Evolutionary conservation across 2,113 vertebrate species (phyloP), one percentile per base, ranked within the genome.

Genomic region (Phalacrocorax aristotelis): DNA sequence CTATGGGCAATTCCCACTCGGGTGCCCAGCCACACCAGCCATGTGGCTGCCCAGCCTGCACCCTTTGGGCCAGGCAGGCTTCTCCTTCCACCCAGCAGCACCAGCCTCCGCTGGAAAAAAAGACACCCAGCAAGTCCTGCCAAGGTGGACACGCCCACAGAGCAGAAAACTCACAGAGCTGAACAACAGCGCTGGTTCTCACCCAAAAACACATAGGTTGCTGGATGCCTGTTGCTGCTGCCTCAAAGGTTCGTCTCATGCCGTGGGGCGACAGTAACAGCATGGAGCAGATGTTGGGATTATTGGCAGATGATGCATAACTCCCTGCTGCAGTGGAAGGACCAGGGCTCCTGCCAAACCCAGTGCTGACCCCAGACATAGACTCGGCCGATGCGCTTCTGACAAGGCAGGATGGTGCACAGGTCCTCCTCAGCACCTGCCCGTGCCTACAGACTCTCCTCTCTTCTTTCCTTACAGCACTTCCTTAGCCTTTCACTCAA

Each of bases 131-230:
- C 46, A n/a, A 58, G 13, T 81, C 23, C 64, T 71, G 32, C 22
- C 23, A 54, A 80, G 23, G 49, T 44, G 21, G n/a, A 61, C 0
- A 0, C 20, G 25, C 19, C 30, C 27, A 65, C 5, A 40, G 27
- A 83, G 62, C 66, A 88, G 78, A 79, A 82, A 90, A 54, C 7
- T 51, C 58, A 25, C 2, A 7, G 22, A 61, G 27, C 0, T 70
- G 49, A 58, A 27, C 48, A 75, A 12, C 22, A 58, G 25, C 2
- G 1, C 22, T 70, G 25, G 21, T 69, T 80, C 15, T 18, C 15
- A 80, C 55, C 38, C 40, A 36, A 34, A 42, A 14, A 18, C 5
- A 2, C 6, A 21, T 2, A 13, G 8, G 19, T 23, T n/a, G n/a
- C 26, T 10, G 7, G 32, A 38, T 38, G 14, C 19, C 27, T 26